Base-by-base conservation (phyloP, 2,797 vertebrate species). In the Glyptemys insculpta region DNA sequence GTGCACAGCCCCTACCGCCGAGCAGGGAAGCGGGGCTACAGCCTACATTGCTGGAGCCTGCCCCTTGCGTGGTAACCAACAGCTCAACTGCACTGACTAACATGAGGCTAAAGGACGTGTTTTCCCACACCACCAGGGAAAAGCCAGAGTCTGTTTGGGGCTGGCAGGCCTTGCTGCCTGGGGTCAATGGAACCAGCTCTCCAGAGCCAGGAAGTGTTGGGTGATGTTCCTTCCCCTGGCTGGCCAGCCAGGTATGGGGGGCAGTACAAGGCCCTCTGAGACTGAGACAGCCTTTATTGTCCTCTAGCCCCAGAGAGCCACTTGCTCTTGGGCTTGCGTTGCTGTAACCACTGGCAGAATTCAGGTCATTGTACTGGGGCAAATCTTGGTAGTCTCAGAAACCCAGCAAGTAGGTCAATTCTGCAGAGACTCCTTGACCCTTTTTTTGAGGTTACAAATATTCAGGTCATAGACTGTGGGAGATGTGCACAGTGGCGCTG, bases 401-500 rank as follows among this genome's bases (percentile, higher is more conserved):
- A 37, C 6, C 82, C 52, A 27, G 87, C n/a, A 87, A 97, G 83
- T 88, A n/a, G 97, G 96, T 94, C 93, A 90, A 87, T 81, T 88
- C 88, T 91, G 91, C 88, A 1, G 80, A 89, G 92, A 9, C 86
- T 93, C 95, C 85, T 85, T 90, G 88, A 14, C 83, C 83, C 88
- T 74, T 31, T 4, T 79, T 11, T 76, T 93, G 93, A 72, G 88
- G 93, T 16, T 95, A 81, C 81, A 16, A 4, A 50, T 89, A 95
- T 96, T 52, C 81, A 95, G 95, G 95, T 52, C 86, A 5, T 76
- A 78, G 91, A 80, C 1, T 3, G 50, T 56, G 86, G 87, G 91
- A 52, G 81, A 89, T 2, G 85, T 5, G 6, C 79, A 84, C 1
- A 4, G 91, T 90, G 89, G 68, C 79, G 82, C 87, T 12, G 49